Evolutionary conservation across 2,797 vertebrate genomes (phyloP), one percentile per base, ranked within the genome.

Genomic region (Melanotaenia pygmaea): DNA sequence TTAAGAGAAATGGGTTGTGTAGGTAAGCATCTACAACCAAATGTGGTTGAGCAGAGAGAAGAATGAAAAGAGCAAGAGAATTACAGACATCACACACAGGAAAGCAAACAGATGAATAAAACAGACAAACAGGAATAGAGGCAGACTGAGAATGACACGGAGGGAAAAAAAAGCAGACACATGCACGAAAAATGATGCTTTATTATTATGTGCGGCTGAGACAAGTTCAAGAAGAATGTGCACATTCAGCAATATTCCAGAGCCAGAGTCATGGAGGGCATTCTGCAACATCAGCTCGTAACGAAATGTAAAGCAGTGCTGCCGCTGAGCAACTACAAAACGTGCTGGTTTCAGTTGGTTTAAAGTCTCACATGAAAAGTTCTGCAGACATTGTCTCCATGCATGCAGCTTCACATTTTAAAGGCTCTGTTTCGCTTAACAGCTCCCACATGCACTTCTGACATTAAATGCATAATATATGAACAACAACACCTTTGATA

Each of bases 161-260:
- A 18, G 18, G 50, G 54, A 66, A 66, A 74, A 40, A 20, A 14
- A 64, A 38, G 60, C 51, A 64, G 40, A 61, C 57, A 72, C 56
- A 38, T 59, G 70, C 47, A 65, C 37, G 28, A 37, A 60, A 66
- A 64, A 81, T n/a, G 34, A 73, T 70, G 40, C 54, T 83, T 77
- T 87, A 70, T 77, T 74, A 86, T 78, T 51, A 47, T 43, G 64
- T 65, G 74, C 10, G 59, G 80, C 67, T 64, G 9, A 75, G 79
- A 84, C 62, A 61, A 79, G 77, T 69, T 57, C 24, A 43, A 3
- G 43, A 91, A 79, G 77, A 88, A 91, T 88, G 88, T 85, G 85
- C 86, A 34, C 11, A 74, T 58, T 89, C 86, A 90, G 86, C 89
- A 81, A 38, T 28, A 79, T 65, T 76, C 76, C 65, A 58, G 20